Evolutionary conservation across 2,888 invertebrate species (phyloP).

Genomic region (Panzeria rudis): DNA sequence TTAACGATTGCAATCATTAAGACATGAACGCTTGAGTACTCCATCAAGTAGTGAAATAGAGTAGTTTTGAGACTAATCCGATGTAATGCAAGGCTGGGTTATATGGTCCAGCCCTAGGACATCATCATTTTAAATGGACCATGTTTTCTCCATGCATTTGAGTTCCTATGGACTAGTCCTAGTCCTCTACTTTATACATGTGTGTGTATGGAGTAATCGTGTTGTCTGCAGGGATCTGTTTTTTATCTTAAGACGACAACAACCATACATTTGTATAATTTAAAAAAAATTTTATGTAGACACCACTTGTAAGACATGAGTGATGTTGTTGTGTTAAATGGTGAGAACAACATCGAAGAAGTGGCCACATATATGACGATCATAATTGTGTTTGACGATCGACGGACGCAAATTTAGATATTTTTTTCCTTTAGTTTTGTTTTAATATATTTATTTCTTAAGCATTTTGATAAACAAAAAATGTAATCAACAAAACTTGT

Average conservation of each 20-base stretch:
- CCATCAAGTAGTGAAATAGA: no score
- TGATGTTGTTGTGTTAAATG: background rate
- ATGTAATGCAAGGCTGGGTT: no score
- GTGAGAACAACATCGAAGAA: slow-evolving; percentile 1
- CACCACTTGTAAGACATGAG: slow-evolving; percentile 6
- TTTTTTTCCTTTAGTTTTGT: slow-evolving; percentile 25
- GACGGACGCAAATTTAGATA: slow-evolving; percentile 39
- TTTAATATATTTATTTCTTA: slow-evolving; percentile 27
- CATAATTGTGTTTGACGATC: slow-evolving; percentile 47
- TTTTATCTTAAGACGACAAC: background rate
- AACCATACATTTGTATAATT: background rate
- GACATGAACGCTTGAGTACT: no score
- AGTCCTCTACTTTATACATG: no score
- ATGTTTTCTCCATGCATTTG: no score
- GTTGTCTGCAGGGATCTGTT: no score
- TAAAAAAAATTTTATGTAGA: background rate
- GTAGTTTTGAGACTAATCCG: no score
- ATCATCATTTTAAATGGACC: no score
- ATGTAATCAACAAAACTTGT: slow-evolving; percentile 40
- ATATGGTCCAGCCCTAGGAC: no score
- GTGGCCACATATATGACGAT: slow-evolving; percentile 27
- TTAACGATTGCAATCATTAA: no score
- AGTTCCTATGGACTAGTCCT: no score
- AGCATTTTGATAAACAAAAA: slow-evolving; percentile 45
- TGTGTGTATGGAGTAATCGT: no score